Conservation (phyloP, 2,797 vertebrate species). For the Orestias chungarensis region DNA sequence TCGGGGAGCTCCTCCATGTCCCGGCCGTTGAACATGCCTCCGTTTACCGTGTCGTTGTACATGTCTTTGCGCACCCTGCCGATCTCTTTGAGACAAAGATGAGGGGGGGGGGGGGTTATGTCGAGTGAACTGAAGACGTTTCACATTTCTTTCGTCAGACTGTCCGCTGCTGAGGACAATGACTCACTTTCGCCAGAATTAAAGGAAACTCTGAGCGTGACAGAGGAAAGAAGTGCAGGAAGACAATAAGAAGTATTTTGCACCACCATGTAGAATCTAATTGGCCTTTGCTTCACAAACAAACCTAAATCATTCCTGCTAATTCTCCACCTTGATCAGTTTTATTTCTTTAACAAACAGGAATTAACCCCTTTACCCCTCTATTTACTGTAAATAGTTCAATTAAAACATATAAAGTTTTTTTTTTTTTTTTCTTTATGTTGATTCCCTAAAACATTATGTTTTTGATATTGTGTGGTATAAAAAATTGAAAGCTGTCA, state of each 20-base stretch:
- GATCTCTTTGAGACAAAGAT: constrained; percentile 84
- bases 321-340: constrained; percentile 1
- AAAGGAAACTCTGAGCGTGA: constrained; percentile 41
- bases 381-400: constrained; percentile 27
- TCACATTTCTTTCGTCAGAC: constrained; percentile 59
- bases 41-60: constrained; percentile 99
- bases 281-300: constrained; percentile 38
- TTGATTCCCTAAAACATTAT: background rate
- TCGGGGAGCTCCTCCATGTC: constrained; percentile 93
- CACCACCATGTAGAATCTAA: constrained; percentile 61
- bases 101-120: background rate
- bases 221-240: constrained; percentile 20
- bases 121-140: constrained; percentile 15
- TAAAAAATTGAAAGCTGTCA: background rate
- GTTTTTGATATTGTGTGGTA: background rate
- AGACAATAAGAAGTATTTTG: constrained; percentile 46
- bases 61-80: constrained; percentile 99
- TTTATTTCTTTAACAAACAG: constrained; percentile 12
- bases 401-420: too few species aligned
- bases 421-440: background rate
- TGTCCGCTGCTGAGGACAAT: constrained; percentile 30
- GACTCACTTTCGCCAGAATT: constrained; percentile 61
- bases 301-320: constrained; percentile 29
- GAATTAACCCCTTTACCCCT: constrained; percentile 6
- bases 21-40: constrained; percentile 89